Conservation (phyloP, 2,797 vertebrate species). For the Gymnocypris eckloni region DNA sequence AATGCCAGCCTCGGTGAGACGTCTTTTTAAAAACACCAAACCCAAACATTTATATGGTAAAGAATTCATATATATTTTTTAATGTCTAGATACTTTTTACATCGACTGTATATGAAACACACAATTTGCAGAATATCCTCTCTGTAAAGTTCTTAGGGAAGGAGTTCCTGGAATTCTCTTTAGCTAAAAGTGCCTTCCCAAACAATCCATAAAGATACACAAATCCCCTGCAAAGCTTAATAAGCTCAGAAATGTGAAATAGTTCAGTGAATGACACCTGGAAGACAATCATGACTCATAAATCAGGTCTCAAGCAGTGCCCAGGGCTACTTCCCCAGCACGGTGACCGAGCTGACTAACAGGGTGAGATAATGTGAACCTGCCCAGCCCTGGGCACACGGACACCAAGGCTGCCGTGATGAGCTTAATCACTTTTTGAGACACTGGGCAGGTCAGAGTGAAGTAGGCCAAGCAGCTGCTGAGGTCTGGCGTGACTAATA, state of each 20-base stretch:
- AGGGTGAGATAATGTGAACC: neutral
- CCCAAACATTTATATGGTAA: neutral
- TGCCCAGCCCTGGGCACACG: constrained; percentile 27
- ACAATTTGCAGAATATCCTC: neutral
- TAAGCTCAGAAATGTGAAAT: neutral
- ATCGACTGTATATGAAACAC: neutral
- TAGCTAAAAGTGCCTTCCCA: neutral
- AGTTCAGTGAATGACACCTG: neutral
- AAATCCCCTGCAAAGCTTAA: neutral
- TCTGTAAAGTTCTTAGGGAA: neutral
- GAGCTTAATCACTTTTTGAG: constrained; percentile 48
- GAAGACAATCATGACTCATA: constrained; percentile 24
- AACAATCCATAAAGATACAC: neutral
- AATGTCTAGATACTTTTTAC: neutral
- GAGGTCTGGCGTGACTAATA: neutral
- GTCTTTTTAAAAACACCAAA: neutral
- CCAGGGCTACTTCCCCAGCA: neutral
- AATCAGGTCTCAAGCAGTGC: neutral
- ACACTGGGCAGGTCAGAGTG: constrained; percentile 24
- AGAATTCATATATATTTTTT: neutral
- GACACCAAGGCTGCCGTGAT: constrained; percentile 17
- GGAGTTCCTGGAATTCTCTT: neutral
- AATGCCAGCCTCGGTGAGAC: neutral
- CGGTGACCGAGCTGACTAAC: neutral
- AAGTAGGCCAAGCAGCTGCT: constrained; percentile 50